Evolutionary conservation across 1,140 invertebrate species (phyloP).

Genomic region (Popillia japonica): DNA sequence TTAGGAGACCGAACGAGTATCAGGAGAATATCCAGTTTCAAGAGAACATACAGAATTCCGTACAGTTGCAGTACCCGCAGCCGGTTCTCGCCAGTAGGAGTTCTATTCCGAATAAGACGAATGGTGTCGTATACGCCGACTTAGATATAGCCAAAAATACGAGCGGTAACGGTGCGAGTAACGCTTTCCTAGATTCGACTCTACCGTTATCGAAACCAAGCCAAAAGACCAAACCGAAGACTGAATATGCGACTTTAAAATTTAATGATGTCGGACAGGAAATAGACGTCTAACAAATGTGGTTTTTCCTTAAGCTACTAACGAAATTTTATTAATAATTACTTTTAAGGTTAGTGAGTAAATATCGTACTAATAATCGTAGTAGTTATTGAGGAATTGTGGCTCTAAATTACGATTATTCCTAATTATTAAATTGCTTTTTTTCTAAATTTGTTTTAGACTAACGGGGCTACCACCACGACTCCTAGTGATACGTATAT

Average conservation of each 20-base stretch:
- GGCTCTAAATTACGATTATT: conserved; percentile 50
- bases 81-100: conserved; percentile 49
- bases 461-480: conserved; percentile 59
- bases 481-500: conserved; percentile 73
- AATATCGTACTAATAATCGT: neutral
- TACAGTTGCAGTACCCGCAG: conserved; percentile 59
- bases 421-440: conserved; percentile 37
- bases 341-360: conserved; percentile 46
- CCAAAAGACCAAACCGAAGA: conserved; percentile 59
- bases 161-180: conserved; percentile 19
- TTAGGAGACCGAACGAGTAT: conserved; percentile 54
- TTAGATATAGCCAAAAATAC: conserved; percentile 54
- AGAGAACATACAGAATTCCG: conserved; percentile 57
- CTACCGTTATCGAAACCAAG: conserved; percentile 25
- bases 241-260: conserved; percentile 78
- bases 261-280: conserved; percentile 79
- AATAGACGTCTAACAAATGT: conserved; percentile 74
- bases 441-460: conserved; percentile 58
- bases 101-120: conserved; percentile 33
- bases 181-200: neutral
- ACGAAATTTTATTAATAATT: conserved; percentile 42
- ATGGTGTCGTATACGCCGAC: conserved; percentile 59
- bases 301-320: conserved; percentile 20
- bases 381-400: neutral
- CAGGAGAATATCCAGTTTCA: conserved; percentile 56